These are phyloP conservation scores for Chrysodeixis includens DNA, from an alignment of 2,888 invertebrate species.

Conservation along the genomic window DNA sequence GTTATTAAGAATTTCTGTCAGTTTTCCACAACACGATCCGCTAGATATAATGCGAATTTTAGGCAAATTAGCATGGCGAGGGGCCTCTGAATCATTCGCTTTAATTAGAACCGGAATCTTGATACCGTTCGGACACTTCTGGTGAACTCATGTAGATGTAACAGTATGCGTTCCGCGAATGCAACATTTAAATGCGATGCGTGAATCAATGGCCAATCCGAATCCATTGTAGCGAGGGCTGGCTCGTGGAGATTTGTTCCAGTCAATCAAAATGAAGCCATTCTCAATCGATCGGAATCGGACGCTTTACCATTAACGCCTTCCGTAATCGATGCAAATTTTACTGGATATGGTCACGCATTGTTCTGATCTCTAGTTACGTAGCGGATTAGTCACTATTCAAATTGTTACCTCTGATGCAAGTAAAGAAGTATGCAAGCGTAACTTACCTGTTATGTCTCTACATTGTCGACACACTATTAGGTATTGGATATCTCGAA, in stretches of 20 bases:
- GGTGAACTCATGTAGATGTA: slow-evolving; percentile 68
- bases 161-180: slow-evolving; percentile 80
- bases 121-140: slow-evolving; percentile 78
- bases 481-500: neutral
- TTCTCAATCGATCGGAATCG: slow-evolving; percentile 56
- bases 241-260: slow-evolving; percentile 46
- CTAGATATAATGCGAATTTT: slow-evolving; percentile 78
- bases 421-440: slow-evolving; percentile 23
- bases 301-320: slow-evolving; percentile 56
- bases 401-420: slow-evolving; percentile 37
- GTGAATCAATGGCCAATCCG: slow-evolving; percentile 68
- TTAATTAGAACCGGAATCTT: slow-evolving; percentile 84
- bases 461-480: neutral
- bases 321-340: slow-evolving; percentile 70
- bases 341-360: slow-evolving; percentile 67
- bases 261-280: slow-evolving; percentile 49
- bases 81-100: slow-evolving; percentile 78
- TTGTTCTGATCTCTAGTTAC: slow-evolving; percentile 64
- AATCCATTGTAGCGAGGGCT: slow-evolving; percentile 60
- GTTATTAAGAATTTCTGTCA: slow-evolving; percentile 63
- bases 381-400: slow-evolving; percentile 52
- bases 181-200: slow-evolving; percentile 70
- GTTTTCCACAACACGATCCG: slow-evolving; percentile 66
- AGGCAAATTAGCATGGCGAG: slow-evolving; percentile 77
- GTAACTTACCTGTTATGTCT: slow-evolving; percentile 18